These are phyloP conservation scores for Bugulina stolonifera DNA, from an alignment of 2,888 invertebrate genomes.

Conservation along the genomic window DNA sequence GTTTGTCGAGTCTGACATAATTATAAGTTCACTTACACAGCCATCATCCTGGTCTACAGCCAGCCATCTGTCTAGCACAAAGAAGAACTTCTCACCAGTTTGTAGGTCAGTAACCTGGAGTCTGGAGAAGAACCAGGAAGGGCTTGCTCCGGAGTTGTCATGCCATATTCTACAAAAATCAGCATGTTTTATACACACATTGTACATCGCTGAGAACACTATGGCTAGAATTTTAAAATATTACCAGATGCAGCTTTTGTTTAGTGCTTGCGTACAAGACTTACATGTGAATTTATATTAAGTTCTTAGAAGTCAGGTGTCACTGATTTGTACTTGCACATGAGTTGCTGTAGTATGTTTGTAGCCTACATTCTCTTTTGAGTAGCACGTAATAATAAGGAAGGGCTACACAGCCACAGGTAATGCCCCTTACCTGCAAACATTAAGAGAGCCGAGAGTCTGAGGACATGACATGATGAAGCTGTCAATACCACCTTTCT, in stretches of 20 bases:
- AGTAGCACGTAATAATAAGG: background rate
- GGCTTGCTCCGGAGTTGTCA: conserved; percentile 39
- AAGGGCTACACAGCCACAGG: background rate
- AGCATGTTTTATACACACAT: no score
- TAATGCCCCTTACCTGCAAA: background rate
- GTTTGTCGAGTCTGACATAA: no score
- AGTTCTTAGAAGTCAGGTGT: no score
- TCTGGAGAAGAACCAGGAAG: conserved; percentile 42
- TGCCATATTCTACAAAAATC: conserved; percentile 38
- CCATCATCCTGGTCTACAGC: conserved; percentile 34
- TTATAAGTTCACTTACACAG: conserved; percentile 34
- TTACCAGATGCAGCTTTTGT: no score
- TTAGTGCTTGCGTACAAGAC: no score
- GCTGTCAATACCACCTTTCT: conserved; percentile 41
- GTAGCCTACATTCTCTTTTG: no score
- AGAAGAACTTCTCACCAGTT: conserved; percentile 35
- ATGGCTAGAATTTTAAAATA: no score
- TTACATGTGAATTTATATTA: no score
- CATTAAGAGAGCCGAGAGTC: conserved; percentile 29
- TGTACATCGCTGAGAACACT: no score
- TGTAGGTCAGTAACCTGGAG: conserved; percentile 40
- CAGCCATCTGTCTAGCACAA: conserved; percentile 32
- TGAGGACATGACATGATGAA: conserved; percentile 46
- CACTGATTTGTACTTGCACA: no score
- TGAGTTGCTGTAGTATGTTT: no score